phyloP scores from a whole-genome alignment of 2,888 invertebrate genomes.

The Himalopsyche tibetana region DNA sequence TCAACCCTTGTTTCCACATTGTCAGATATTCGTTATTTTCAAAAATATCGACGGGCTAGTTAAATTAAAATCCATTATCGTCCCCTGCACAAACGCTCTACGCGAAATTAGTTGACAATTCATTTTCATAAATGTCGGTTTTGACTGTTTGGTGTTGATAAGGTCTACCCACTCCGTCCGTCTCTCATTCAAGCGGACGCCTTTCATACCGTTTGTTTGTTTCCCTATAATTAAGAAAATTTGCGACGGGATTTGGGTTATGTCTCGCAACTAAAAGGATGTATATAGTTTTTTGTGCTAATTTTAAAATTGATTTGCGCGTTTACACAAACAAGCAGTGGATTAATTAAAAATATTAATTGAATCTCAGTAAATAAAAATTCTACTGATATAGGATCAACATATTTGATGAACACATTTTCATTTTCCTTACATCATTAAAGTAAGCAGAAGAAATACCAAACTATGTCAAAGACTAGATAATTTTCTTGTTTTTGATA shows the following conservation, averaged over 20 bases:
- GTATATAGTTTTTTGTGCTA: not conserved
- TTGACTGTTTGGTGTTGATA: constrained; percentile 51
- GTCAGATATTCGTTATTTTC: not conserved
- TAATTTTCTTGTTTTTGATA: too few relatives aligned
- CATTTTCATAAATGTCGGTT: constrained; percentile 60
- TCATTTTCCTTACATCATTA: too few relatives aligned
- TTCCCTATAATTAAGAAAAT: constrained; percentile 52
- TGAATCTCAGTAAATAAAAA: too few relatives aligned
- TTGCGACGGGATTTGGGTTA: not conserved
- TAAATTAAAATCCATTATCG: constrained; percentile 49
- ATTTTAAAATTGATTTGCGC: too few relatives aligned
- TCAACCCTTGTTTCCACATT: too few relatives aligned
- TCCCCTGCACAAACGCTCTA: constrained; percentile 33
- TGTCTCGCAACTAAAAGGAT: not conserved
- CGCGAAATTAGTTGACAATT: constrained; percentile 58
- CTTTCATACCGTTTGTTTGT: constrained; percentile 47
- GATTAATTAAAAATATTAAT: too few relatives aligned
- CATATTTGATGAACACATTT: too few relatives aligned
- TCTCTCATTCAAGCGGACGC: not conserved
- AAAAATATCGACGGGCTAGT: constrained; percentile 7
- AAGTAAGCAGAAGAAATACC: too few relatives aligned
- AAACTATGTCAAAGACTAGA: too few relatives aligned
- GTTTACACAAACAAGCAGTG: too few relatives aligned
- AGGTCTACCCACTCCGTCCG: constrained; percentile 46
- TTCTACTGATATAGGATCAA: too few relatives aligned